Evolutionary conservation across 2,113 vertebrate species (phyloP).

Genomic region (Fregata magnificens): DNA sequence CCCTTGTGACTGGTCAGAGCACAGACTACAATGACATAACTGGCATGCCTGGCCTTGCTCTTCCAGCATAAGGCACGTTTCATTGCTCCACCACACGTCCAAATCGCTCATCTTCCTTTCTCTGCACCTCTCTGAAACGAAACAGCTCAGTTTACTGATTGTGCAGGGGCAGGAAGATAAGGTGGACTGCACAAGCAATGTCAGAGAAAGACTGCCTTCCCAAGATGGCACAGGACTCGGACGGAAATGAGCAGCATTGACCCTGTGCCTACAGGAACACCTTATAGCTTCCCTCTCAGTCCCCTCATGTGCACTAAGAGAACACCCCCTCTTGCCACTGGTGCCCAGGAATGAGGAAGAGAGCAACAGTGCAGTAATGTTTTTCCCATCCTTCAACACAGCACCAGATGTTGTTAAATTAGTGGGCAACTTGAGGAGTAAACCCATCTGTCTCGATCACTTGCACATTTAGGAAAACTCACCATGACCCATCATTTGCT

Average conservation of each 20-base stretch:
- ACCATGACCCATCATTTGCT: neutral
- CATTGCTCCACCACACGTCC: neutral
- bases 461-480: neutral
- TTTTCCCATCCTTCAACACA: neutral
- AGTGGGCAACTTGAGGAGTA: neutral
- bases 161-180: neutral
- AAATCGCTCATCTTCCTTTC: neutral
- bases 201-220: neutral
- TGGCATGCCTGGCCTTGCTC: conserved; percentile 11
- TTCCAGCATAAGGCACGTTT: neutral
- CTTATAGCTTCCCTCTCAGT: neutral
- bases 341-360: neutral
- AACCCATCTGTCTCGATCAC: neutral
- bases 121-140: neutral
- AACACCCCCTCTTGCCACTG: neutral
- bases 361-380: neutral
- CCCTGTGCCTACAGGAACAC: neutral
- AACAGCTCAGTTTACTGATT: neutral
- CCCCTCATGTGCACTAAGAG: neutral
- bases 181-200: neutral
- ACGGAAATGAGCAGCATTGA: neutral
- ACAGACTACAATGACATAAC: neutral
- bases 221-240: neutral
- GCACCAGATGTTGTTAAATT: neutral
- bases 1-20: neutral